Percentiles rank a stretch among this genome's conserved stretches.
These are phyloP conservation scores for Heliothis peltigera DNA, from an alignment of 2,888 invertebrate species.

Conservation along the genomic window DNA sequence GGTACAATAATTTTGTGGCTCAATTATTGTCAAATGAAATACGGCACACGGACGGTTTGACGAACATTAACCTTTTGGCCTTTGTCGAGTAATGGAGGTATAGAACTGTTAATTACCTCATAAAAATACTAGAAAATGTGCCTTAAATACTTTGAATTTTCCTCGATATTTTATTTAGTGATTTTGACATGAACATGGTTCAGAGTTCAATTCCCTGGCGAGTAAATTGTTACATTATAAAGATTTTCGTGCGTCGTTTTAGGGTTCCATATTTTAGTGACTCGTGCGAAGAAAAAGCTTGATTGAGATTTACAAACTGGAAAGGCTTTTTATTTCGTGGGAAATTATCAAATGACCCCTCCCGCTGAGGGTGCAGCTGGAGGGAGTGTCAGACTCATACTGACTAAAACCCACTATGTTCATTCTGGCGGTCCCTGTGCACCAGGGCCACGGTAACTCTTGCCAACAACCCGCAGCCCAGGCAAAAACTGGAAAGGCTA, in stretches of 20 bases:
- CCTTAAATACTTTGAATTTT: background rate
- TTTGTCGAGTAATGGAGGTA: constrained; percentile 10
- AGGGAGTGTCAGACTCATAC: no score
- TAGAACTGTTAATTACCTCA: constrained; percentile 18
- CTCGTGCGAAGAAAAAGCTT: background rate
- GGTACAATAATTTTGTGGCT: constrained; percentile 43
- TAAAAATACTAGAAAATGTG: constrained; percentile 1
- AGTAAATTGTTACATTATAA: background rate
- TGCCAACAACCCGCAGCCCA: no score
- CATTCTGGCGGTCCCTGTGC: no score
- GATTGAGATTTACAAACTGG: background rate
- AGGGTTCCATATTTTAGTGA: no score
- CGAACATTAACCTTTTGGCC: constrained; percentile 28
- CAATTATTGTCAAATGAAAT: constrained; percentile 43
- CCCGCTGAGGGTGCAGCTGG: no score
- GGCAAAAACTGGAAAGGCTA: no score
- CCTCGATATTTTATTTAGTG: background rate
- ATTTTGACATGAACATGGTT: background rate
- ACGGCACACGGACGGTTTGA: constrained; percentile 14
- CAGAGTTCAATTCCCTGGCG: background rate
- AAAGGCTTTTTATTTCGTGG: no score
- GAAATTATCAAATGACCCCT: no score
- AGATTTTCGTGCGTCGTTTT: background rate
- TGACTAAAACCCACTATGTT: no score
- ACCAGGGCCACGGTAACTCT: no score